Evolutionary conservation across 2,888 invertebrate species (phyloP).

Genomic region (Nemurella pictetii): DNA sequence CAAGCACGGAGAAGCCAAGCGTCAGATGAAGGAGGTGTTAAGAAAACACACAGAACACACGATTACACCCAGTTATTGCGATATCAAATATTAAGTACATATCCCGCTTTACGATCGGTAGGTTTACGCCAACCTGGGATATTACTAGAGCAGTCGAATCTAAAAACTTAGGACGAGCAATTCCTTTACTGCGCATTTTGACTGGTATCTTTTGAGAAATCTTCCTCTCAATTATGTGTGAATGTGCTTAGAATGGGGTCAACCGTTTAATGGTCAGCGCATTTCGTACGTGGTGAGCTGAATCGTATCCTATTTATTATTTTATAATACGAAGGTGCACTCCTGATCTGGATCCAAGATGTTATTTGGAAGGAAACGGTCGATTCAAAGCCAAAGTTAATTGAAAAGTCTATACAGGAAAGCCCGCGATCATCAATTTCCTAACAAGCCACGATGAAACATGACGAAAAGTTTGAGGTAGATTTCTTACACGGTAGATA

Average conservation of each 20-base stretch:
- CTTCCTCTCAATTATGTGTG: not conserved
- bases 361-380: not conserved
- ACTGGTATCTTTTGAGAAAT: not conserved
- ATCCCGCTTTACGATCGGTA: too few species aligned
- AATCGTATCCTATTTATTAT: not conserved
- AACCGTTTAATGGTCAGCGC: not conserved
- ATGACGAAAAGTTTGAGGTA: not conserved
- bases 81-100: too few species aligned
- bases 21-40: too few species aligned
- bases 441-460: not conserved
- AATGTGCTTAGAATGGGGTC: not conserved
- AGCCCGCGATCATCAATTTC: not conserved
- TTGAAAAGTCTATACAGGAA: not conserved
- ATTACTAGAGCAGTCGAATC: too few species aligned
- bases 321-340: not conserved
- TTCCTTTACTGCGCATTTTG: not conserved
- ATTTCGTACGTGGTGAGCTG: not conserved
- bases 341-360: not conserved
- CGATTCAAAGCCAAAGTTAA: not conserved
- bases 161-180: too few species aligned
- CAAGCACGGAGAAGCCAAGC: slow-evolving; percentile 1
- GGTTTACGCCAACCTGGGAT: too few species aligned
- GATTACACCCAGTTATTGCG: too few species aligned
- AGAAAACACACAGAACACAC: too few species aligned
- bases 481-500: not conserved